phyloP scores from a whole-genome alignment of 2,888 invertebrate genomes.

The Pristionchus maxplancki region DNA sequence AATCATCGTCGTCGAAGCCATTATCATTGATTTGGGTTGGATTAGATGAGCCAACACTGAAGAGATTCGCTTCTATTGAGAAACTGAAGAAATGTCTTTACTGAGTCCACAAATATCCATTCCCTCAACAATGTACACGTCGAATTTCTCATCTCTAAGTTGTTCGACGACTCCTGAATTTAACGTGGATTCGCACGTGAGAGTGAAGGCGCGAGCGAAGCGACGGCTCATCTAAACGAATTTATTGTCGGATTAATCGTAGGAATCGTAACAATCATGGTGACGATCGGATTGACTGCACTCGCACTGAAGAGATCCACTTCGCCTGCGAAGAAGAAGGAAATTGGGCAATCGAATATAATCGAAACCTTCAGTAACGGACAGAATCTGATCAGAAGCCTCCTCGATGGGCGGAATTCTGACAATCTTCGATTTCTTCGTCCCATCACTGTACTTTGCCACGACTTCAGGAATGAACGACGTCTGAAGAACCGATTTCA shows the following conservation, averaged over 20 bases:
- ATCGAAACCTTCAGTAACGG: not conserved
- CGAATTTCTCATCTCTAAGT: conserved; percentile 12
- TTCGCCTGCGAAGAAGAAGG: not conserved
- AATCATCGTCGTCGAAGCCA: not conserved
- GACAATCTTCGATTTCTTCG: conserved; percentile 19
- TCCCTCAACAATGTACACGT: conserved; percentile 19
- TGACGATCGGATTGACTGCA: not conserved
- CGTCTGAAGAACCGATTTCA: not conserved
- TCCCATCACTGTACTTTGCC: conserved; percentile 3
- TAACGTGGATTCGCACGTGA: not conserved
- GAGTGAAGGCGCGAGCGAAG: conserved; percentile 1
- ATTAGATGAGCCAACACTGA: conserved; percentile 27
- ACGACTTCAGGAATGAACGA: conserved; percentile 14
- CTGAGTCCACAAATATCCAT: conserved; percentile 26
- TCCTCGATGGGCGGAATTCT: not conserved
- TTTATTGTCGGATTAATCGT: not conserved
- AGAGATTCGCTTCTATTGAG: not conserved
- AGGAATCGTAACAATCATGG: not conserved
- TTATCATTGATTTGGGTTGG: not conserved
- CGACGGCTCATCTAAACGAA: conserved; percentile 2
- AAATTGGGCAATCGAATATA: no score
- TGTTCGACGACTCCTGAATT: not conserved
- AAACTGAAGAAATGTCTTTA: no score
- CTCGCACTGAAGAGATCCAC: conserved; percentile 31
- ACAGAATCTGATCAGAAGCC: not conserved